Base-by-base conservation (phyloP, 2,797 vertebrate genomes). In the Micropoecilia bifurca region DNA sequence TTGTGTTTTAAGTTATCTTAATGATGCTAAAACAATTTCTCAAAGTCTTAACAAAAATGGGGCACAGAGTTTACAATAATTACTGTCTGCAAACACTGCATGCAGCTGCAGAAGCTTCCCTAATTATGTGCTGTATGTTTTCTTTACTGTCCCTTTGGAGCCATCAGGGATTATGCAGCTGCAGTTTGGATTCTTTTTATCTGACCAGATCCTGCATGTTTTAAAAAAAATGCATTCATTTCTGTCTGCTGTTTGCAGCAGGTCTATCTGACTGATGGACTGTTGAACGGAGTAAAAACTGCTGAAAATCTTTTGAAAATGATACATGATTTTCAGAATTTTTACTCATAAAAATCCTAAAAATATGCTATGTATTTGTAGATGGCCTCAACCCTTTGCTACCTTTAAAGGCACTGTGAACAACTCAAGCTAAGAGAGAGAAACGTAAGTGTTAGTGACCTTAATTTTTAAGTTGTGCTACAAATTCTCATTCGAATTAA, bases 61-160 rank as follows among this genome's bases (percentile, higher is more conserved):
- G 20, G 10, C 47, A 73, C 6, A 0, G 47, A 50, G n/a, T 55
- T 55, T 39, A 10, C 30, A 55, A 14, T 41, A 13, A 36, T 41
- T 87, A 73, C 43, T 48, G 53, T 80, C 77, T 4, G 14, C 76
- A 80, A 28, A 61, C 43, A 13, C 20, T 20, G 41, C 77, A 84
- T 30, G 10, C n/a, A n/a, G n/a, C 28, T 22, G 46, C 71, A 76
- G 72, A 80, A 73, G 68, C 45, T 63, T 75, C 76, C 61, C 43
- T 87, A 82, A 88, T 88, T 80, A 82, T 78, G 50, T 83, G 68
- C 69, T 81, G 33, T 48, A 71, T 36, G 16, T 74, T 79, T 83
- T 89, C 28, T 1, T 81, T 50, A 63, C 39, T 39, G 73, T 80
- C 80, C 76, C 63, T 71, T 47, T 77, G n/a, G 74, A 50, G 48